phyloP scores from a whole-genome alignment of 2,888 invertebrate genomes.

The Cactoblastis cactorum region DNA sequence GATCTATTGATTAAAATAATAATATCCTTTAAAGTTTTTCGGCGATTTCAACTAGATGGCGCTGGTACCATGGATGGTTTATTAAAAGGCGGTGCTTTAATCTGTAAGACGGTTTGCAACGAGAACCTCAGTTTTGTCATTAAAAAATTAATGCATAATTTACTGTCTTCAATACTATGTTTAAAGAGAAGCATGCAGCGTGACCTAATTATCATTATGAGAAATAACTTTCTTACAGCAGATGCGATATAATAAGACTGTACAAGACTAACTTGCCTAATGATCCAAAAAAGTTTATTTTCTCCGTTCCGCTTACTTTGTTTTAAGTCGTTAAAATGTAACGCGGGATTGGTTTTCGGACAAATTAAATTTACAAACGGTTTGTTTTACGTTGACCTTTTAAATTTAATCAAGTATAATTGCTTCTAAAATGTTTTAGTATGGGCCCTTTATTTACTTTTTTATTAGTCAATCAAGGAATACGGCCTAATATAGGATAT shows the following conservation, averaged over 20 bases:
- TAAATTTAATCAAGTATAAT: background rate
- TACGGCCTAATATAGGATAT: no score
- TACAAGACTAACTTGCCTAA: no score
- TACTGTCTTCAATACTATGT: background rate
- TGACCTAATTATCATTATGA: background rate
- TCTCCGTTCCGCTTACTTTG: constrained; percentile 7
- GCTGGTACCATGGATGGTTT: no score
- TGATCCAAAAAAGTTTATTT: background rate
- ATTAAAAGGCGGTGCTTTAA: no score
- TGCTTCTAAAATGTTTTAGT: background rate
- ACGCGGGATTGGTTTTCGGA: constrained; percentile 15
- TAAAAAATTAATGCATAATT: background rate
- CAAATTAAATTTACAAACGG: background rate
- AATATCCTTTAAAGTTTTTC: no score
- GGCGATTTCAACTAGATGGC: no score
- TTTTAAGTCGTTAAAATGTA: constrained; percentile 6
- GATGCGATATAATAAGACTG: constrained; percentile 4
- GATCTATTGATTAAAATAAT: no score
- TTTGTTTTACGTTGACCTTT: background rate
- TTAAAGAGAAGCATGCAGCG: background rate
- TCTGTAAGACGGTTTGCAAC: no score
- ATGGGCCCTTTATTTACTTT: no score
- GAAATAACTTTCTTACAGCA: constrained; percentile 4
- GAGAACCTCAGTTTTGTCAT: no score
- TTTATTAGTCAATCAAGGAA: no score